A percentile compares a stretch with the other conserved stretches of the same genome.
Evolutionary conservation across 2,113 vertebrate species (phyloP).

Genomic region (Phyllopteryx taeniolatus): DNA sequence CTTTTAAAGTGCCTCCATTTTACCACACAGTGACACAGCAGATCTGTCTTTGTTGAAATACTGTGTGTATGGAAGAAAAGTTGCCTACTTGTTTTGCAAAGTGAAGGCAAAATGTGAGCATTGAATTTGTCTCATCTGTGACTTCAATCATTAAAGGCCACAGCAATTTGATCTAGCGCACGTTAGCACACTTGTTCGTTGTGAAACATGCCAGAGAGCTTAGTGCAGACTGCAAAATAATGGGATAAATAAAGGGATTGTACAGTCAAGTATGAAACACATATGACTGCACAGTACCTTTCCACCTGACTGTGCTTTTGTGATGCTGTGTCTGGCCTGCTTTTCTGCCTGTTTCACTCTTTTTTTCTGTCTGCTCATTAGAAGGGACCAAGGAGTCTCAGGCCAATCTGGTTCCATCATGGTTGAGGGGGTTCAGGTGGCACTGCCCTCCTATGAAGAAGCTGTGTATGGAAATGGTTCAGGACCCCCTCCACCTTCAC

Average conservation of each 20-base stretch:
- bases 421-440: slow-evolving; percentile 95
- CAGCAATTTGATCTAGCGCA: slow-evolving; percentile 27
- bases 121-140: not conserved
- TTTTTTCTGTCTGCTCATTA: slow-evolving; percentile 45
- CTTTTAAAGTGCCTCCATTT: not conserved
- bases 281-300: not conserved
- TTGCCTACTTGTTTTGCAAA: slow-evolving; percentile 23
- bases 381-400: slow-evolving; percentile 90
- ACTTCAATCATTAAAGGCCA: slow-evolving; percentile 15
- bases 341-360: slow-evolving; percentile 5
- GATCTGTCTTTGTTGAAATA: not conserved
- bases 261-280: slow-evolving; percentile 16
- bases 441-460: slow-evolving; percentile 95
- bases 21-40: not conserved
- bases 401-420: slow-evolving; percentile 90
- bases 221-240: slow-evolving; percentile 16
- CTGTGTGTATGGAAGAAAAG: not conserved
- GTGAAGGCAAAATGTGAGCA: slow-evolving; percentile 25
- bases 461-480: slow-evolving; percentile 88
- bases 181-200: slow-evolving; percentile 36
- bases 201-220: slow-evolving; percentile 18
- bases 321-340: slow-evolving; percentile 1
- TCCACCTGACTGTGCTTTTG: slow-evolving; percentile 1
- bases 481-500: slow-evolving; percentile 42
- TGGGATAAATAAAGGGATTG: slow-evolving; percentile 19